Evolutionary conservation across 1,140 invertebrate species (phyloP).

Genomic region (Bacillus rossius): DNA sequence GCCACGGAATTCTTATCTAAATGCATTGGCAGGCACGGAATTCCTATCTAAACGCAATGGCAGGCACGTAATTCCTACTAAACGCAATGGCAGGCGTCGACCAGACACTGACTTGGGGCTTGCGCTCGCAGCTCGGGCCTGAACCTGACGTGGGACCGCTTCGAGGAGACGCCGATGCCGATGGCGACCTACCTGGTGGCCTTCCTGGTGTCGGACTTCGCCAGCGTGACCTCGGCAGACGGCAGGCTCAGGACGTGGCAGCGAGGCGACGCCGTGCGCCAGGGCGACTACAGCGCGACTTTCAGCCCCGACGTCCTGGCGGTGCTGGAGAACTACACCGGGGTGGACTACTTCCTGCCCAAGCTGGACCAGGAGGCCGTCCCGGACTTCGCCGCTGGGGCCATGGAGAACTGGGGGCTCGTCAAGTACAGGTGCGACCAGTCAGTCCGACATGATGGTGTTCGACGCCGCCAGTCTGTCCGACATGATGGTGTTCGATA

Average conservation of each 20-base stretch:
- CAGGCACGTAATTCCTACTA: no score
- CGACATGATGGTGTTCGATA: no score
- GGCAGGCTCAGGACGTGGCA: background rate
- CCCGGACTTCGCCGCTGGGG: constrained; percentile 49
- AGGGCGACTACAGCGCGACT: constrained; percentile 69
- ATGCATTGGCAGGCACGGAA: no score
- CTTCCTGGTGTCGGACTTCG: constrained; percentile 64
- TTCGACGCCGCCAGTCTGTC: no score
- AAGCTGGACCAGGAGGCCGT: constrained; percentile 41
- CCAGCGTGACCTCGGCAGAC: background rate
- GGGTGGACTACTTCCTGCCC: constrained; percentile 2
- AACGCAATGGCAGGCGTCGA: no score
- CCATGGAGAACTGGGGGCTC: constrained; percentile 59
- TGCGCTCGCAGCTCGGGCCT: no score
- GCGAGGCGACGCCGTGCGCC: constrained; percentile 53
- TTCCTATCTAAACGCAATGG: no score
- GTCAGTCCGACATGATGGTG: no score
- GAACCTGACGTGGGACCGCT: no score
- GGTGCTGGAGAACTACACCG: background rate
- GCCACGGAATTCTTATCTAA: no score
- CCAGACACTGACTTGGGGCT: no score
- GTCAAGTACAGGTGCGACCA: constrained; percentile 40
- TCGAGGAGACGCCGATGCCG: no score
- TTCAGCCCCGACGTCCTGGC: constrained; percentile 65
- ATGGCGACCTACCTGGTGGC: constrained; percentile 78